Evolutionary conservation across 2,113 vertebrate genomes (phyloP).

Genomic region (Lepisosteus osseus): DNA sequence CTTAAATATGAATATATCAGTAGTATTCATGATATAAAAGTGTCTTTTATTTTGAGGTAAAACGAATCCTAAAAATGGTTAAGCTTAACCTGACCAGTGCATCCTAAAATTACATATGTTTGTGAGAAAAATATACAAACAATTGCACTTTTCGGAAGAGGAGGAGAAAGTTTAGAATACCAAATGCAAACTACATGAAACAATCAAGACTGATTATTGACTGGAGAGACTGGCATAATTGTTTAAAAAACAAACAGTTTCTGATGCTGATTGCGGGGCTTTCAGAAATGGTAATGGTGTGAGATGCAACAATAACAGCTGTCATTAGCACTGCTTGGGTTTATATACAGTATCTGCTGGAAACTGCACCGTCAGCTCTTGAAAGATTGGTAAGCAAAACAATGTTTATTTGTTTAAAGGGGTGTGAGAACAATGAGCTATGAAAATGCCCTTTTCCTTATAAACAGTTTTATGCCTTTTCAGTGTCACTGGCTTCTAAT

Average conservation of each 20-base stretch:
- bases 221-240: conserved; percentile 36
- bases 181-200: background rate
- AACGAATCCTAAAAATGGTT: too few relatives aligned
- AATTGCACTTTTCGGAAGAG: too few relatives aligned
- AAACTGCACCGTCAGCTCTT: conserved; percentile 17
- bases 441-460: background rate
- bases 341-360: background rate
- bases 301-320: conserved; percentile 17
- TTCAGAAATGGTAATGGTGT: conserved; percentile 22
- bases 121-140: too few relatives aligned
- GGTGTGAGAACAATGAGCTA: background rate
- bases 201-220: background rate
- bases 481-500: background rate
- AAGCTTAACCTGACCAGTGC: too few relatives aligned
- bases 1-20: too few relatives aligned
- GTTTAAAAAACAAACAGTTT: conserved; percentile 48
- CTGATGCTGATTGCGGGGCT: conserved; percentile 16
- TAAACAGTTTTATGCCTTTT: background rate
- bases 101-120: too few relatives aligned
- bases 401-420: background rate
- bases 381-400: conserved; percentile 22
- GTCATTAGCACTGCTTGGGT: conserved; percentile 21
- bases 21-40: too few relatives aligned
- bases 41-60: too few relatives aligned
- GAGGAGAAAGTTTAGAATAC: background rate